Conservation (phyloP, 2,113 vertebrate species). For the Telmatochromis sp. region DNA sequence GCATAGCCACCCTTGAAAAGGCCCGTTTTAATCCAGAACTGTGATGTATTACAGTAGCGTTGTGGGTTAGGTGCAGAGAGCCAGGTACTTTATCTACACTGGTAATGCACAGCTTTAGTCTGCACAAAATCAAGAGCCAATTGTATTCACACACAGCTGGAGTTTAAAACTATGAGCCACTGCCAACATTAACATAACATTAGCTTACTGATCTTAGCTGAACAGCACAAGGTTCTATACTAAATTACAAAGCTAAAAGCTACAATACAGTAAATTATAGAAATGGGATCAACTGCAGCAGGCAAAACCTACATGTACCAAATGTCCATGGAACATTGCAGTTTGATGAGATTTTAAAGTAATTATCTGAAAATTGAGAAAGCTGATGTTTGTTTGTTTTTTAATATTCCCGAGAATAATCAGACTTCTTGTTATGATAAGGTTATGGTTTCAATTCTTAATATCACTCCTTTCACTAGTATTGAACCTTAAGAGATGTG, state of each 20-base stretch:
- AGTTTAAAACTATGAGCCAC: not conserved
- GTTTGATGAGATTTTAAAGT: not conserved
- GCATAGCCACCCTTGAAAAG: not conserved
- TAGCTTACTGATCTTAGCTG: not conserved
- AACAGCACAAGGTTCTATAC: not conserved
- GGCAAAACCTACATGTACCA: not conserved
- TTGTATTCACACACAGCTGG: not conserved
- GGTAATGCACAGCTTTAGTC: not conserved
- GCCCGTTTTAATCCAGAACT: not conserved
- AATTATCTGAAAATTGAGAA: not conserved
- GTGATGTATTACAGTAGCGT: not conserved
- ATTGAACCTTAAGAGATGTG: not conserved
- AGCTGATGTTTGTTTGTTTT: not conserved
- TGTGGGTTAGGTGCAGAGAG: not conserved
- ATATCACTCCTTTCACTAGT: accelerated
- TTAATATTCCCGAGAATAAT: not conserved
- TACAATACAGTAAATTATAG: not conserved
- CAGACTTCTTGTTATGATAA: not conserved
- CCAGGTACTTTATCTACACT: not conserved
- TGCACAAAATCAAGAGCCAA: accelerated
- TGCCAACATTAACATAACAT: not conserved
- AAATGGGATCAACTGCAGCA: not conserved
- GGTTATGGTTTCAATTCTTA: not conserved
- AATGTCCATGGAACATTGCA: not conserved
- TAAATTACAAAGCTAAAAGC: not conserved